Percentiles rank a stretch among this genome's conserved stretches.
These are phyloP conservation scores for Umimayanthus chanpuru DNA, from an alignment of 92 coral and sea anemone species.

Conservation along the genomic window DNA sequence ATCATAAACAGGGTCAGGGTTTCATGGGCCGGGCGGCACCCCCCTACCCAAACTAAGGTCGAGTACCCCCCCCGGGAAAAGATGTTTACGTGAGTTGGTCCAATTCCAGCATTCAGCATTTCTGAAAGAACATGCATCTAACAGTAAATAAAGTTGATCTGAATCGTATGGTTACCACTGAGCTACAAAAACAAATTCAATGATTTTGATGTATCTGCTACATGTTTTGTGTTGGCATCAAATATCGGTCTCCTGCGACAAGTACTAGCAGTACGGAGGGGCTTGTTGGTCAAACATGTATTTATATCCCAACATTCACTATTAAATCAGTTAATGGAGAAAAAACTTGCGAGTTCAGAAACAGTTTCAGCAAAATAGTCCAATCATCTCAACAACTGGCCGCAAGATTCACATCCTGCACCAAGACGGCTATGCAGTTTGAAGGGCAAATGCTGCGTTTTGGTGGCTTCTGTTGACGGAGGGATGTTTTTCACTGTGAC, in stretches of 20 bases:
- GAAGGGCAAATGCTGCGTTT: not conserved
- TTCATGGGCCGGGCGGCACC: too few relatives aligned
- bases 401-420: constrained; percentile 30
- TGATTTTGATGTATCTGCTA: constrained; percentile 24
- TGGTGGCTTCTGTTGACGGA: not conserved
- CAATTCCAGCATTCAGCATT: constrained; percentile 63
- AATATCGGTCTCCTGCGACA: constrained; percentile 41
- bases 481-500: not conserved
- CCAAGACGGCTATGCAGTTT: constrained; percentile 2
- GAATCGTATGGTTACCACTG: not conserved
- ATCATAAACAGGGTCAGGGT: too few relatives aligned
- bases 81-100: constrained; percentile 54
- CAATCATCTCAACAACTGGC: not conserved
- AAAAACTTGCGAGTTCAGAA: constrained; percentile 33
- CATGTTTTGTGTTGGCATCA: constrained; percentile 49
- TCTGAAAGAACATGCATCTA: constrained; percentile 27
- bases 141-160: constrained; percentile 19
- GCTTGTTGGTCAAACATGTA: constrained; percentile 38
- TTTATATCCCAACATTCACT: constrained; percentile 44
- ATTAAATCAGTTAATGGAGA: constrained; percentile 36
- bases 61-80: too few relatives aligned
- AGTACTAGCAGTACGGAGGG: constrained; percentile 28
- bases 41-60: too few relatives aligned
- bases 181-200: not conserved
- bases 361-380: constrained; percentile 29